Conservation (phyloP, 2,888 invertebrate genomes). For the Thelaira solivaga region DNA sequence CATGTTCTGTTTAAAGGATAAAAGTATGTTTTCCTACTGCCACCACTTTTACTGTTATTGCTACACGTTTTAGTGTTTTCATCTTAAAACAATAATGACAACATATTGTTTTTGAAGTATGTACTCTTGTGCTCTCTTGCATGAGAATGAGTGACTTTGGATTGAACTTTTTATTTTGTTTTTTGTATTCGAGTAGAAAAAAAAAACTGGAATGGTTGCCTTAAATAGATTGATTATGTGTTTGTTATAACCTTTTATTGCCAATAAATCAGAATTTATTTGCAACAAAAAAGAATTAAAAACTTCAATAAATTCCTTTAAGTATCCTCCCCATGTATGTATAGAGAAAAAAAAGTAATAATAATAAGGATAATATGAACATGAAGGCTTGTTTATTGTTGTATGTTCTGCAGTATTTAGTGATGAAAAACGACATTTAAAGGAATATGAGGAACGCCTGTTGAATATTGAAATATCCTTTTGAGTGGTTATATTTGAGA, state of each 20-base stretch:
- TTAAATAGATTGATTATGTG: slow-evolving; percentile 52
- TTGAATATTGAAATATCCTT: slow-evolving; percentile 67
- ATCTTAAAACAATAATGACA: slow-evolving; percentile 48
- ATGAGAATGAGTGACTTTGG: too few species aligned
- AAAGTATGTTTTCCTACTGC: background rate
- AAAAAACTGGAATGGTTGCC: slow-evolving; percentile 22
- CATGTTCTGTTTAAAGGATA: slow-evolving; percentile 13
- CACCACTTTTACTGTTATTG: slow-evolving; percentile 18
- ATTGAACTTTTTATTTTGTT: slow-evolving; percentile 8
- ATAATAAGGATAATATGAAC: too few species aligned
- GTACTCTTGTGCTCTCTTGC: slow-evolving; percentile 14
- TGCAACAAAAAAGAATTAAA: slow-evolving; percentile 77
- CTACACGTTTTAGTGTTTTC: slow-evolving; percentile 39
- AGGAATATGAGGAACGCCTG: slow-evolving; percentile 65
- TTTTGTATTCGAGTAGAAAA: background rate
- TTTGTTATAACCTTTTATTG: slow-evolving; percentile 71
- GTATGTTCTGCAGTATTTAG: slow-evolving; percentile 35
- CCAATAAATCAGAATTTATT: slow-evolving; percentile 78
- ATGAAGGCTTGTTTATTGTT: background rate
- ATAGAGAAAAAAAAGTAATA: slow-evolving; percentile 1
- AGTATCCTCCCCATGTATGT: slow-evolving; percentile 67
- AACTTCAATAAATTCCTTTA: slow-evolving; percentile 77
- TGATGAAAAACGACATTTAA: slow-evolving; percentile 58
- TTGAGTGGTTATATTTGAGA: background rate
- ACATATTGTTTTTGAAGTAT: slow-evolving; percentile 64